Conservation (phyloP, 2,113 vertebrate genomes). For the Sterna hirundo region DNA sequence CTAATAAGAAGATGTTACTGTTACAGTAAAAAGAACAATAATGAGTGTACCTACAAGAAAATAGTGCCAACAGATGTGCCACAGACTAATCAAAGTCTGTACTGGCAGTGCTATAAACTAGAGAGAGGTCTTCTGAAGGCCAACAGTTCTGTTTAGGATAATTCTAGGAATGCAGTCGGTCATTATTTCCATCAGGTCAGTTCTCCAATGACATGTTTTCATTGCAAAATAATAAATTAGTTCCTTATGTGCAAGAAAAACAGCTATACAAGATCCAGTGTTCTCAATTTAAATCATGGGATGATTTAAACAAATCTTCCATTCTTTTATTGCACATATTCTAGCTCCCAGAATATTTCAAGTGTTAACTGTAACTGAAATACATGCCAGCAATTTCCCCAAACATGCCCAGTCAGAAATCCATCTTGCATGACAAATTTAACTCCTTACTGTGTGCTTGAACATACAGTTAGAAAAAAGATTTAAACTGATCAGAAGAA, state of each 20-base stretch:
- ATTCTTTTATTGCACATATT: not conserved
- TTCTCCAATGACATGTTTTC: slow-evolving; percentile 23
- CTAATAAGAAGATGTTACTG: not conserved
- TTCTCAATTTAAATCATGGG: not conserved
- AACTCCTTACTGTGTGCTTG: not conserved
- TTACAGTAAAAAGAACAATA: not conserved
- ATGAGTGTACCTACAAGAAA: not conserved
- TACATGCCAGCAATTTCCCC: not conserved
- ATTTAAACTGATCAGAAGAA: not conserved
- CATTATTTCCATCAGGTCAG: slow-evolving; percentile 34
- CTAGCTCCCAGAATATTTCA: not conserved
- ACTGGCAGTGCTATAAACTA: not conserved
- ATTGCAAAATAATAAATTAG: slow-evolving; percentile 45
- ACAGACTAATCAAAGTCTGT: not conserved
- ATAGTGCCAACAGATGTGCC: not conserved
- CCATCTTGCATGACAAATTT: not conserved
- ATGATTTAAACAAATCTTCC: not conserved
- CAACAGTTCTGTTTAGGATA: slow-evolving; percentile 20
- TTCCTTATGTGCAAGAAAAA: slow-evolving; percentile 29
- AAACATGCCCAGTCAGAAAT: not conserved
- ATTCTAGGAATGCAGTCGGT: not conserved
- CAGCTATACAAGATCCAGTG: not conserved
- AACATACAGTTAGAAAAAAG: not conserved
- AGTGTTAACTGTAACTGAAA: slow-evolving; percentile 10
- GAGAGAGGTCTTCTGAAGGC: not conserved